A percentile compares a stretch with the other conserved stretches of the same genome.
phyloP scores from a whole-genome alignment of 1,140 invertebrate genomes.

The Drosophila busckii region DNA sequence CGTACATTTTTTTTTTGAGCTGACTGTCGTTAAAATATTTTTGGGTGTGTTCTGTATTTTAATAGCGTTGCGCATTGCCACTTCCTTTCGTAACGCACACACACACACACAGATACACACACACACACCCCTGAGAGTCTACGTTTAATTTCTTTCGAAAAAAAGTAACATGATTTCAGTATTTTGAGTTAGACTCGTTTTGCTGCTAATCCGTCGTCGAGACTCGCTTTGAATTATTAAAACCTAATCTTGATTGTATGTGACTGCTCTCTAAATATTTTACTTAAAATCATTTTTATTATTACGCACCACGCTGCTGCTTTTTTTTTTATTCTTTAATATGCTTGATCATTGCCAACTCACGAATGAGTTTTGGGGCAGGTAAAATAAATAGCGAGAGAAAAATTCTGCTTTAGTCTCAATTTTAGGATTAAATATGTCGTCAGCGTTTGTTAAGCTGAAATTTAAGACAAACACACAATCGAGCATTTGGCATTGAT shows the following conservation, averaged over 20 bases:
- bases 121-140: constrained; percentile 14
- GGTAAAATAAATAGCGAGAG: too few relatives aligned
- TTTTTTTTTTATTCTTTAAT: constrained; percentile 42
- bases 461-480: constrained; percentile 36
- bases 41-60: constrained; percentile 76
- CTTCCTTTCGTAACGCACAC: constrained; percentile 61
- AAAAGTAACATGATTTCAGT: constrained; percentile 75
- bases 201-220: constrained; percentile 61
- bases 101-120: constrained; percentile 15
- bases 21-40: constrained; percentile 69
- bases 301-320: neutral
- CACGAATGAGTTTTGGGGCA: too few relatives aligned
- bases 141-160: constrained; percentile 72
- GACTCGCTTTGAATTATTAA: constrained; percentile 74
- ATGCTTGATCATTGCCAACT: constrained; percentile 51
- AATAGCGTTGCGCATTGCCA: constrained; percentile 65
- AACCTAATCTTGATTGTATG: constrained; percentile 70
- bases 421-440: constrained; percentile 76
- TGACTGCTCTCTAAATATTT: neutral
- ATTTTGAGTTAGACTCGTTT: constrained; percentile 53
- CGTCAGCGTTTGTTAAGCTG: constrained; percentile 72
- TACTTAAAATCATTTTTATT: constrained; percentile 18
- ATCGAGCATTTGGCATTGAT: constrained; percentile 58
- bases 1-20: constrained; percentile 23
- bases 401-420: constrained; percentile 60